A percentile compares a stretch with the other conserved stretches of the same genome.
These are phyloP conservation scores for Drosophila differens DNA, from an alignment of 2,888 invertebrate genomes.

Conservation along the genomic window DNA sequence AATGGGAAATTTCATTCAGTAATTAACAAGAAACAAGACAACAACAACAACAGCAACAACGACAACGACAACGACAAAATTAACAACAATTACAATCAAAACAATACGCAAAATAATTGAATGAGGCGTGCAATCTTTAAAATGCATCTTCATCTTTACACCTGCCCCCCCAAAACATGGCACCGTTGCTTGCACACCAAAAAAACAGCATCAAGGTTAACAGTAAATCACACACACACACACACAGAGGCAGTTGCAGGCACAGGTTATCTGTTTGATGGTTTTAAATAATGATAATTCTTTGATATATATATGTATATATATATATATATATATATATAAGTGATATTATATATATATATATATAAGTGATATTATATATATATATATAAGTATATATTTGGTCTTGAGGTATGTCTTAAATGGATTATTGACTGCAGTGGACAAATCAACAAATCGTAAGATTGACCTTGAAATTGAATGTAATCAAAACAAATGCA, in stretches of 20 bases:
- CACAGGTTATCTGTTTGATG: slow-evolving; percentile 21
- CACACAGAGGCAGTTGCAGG: neutral
- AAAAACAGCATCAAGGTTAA: slow-evolving; percentile 16
- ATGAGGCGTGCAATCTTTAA: slow-evolving; percentile 7
- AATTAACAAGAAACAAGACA: slow-evolving; percentile 4
- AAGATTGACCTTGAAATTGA: neutral
- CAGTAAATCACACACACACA: slow-evolving; percentile 1
- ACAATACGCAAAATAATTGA: slow-evolving; percentile 27
- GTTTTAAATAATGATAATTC: neutral
- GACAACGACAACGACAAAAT: neutral
- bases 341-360: neutral
- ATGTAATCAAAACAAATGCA: neutral
- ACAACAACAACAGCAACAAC: neutral
- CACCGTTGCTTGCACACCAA: neutral
- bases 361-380: neutral
- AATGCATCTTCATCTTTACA: neutral
- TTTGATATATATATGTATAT: neutral
- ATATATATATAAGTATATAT: neutral
- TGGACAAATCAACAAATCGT: slow-evolving; percentile 1
- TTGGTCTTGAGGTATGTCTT: neutral
- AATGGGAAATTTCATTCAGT: slow-evolving; percentile 35
- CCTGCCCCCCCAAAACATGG: neutral
- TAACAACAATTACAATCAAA: slow-evolving; percentile 17
- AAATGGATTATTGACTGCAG: slow-evolving; percentile 2
- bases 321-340: neutral